A percentile compares a stretch with the other conserved stretches of the same genome.
phyloP scores from a whole-genome alignment of 2,797 vertebrate species.

The Pyrocephalus nanus region DNA sequence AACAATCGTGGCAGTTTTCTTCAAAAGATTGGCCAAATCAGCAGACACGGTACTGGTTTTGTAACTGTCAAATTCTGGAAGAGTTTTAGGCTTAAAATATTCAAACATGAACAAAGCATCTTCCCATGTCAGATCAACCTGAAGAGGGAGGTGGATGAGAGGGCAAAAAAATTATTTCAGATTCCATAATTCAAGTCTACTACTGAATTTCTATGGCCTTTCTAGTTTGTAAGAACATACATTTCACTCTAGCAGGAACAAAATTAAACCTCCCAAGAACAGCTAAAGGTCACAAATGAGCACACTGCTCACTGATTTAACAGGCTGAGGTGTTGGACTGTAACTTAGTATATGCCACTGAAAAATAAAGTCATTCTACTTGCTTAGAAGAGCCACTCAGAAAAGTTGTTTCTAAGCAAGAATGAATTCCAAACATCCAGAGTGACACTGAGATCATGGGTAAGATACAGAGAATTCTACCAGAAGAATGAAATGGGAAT shows the following conservation, averaged over 20 bases:
- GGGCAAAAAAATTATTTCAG: background rate
- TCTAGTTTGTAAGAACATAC: background rate
- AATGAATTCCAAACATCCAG: background rate
- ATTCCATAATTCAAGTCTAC: background rate
- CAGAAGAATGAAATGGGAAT: background rate
- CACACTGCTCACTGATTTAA: background rate
- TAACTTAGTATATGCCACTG: background rate
- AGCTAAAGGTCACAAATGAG: background rate
- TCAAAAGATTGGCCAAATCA: slow-evolving; percentile 93
- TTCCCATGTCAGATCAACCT: slow-evolving; percentile 95
- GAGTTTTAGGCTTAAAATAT: slow-evolving; percentile 96
- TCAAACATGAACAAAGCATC: slow-evolving; percentile 94
- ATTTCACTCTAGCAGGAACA: background rate
- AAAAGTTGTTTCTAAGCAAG: background rate
- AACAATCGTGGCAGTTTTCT: slow-evolving; percentile 88
- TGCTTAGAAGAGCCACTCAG: background rate
- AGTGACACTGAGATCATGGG: background rate
- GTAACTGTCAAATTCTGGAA: slow-evolving; percentile 98
- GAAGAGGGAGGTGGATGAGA: background rate
- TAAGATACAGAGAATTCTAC: background rate
- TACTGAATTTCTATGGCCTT: background rate
- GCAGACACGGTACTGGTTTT: slow-evolving; percentile 98
- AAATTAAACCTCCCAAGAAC: background rate
- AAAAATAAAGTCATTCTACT: background rate
- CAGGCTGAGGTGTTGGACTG: background rate